Evolutionary conservation across 2,797 vertebrate species (phyloP).

Genomic region (Mormyrops attenuatus): DNA sequence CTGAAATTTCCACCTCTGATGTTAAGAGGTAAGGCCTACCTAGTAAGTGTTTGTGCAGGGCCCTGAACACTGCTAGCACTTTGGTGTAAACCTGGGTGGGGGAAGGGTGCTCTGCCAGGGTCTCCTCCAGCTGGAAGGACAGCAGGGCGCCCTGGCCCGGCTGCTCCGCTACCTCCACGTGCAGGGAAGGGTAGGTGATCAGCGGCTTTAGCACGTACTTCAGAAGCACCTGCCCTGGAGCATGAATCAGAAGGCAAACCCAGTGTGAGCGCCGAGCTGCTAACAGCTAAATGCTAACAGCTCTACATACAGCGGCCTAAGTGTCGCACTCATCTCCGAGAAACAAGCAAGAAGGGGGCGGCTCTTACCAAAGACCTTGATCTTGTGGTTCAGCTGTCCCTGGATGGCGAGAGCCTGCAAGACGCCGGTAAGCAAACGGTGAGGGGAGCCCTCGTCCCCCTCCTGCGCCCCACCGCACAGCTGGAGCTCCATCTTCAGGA

Average conservation of each 20-base stretch:
- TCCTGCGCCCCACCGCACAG: slow-evolving; percentile 54
- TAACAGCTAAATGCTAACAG: background rate
- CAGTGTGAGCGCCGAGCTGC: background rate
- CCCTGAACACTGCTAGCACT: slow-evolving; percentile 71
- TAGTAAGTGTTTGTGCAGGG: slow-evolving; percentile 74
- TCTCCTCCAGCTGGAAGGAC: slow-evolving; percentile 58
- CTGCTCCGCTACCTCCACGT: slow-evolving; percentile 60
- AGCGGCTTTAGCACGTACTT: slow-evolving; percentile 81
- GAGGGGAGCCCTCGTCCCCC: slow-evolving; percentile 42
- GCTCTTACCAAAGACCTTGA: slow-evolving; percentile 82
- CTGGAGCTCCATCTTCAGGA: slow-evolving; percentile 68
- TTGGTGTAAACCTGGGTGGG: slow-evolving; percentile 81
- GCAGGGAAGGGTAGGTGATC: slow-evolving; percentile 66
- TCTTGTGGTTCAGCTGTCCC: slow-evolving; percentile 77
- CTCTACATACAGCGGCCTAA: background rate
- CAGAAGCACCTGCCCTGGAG: slow-evolving; percentile 78
- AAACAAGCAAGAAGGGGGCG: background rate
- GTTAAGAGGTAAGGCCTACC: slow-evolving; percentile 51
- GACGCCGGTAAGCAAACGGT: slow-evolving; percentile 59
- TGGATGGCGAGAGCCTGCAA: slow-evolving; percentile 81
- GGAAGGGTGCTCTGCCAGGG: slow-evolving; percentile 55
- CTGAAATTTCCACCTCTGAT: background rate
- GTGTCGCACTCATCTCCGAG: background rate
- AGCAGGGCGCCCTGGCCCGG: slow-evolving; percentile 56
- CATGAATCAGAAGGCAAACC: background rate